Evolutionary conservation across 1,140 invertebrate species (phyloP), one percentile per base, ranked within the genome.

Genomic region (Mercenaria mercenaria): DNA sequence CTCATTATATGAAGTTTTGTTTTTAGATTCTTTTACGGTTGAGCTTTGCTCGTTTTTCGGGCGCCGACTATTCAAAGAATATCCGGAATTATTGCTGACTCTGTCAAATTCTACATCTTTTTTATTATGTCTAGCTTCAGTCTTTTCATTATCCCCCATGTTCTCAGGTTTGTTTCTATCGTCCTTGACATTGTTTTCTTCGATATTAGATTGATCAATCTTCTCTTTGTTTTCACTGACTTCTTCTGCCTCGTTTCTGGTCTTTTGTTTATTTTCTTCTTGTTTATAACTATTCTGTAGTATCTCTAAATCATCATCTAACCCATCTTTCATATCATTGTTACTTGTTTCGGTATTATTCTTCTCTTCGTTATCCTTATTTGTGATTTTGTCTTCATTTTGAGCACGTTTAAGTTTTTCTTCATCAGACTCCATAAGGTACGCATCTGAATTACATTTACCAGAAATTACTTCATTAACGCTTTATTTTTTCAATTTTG

Each of bases 1-100:
- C 29, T 6, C 29, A 32, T 18, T 79, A 6, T 34, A 15, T 0
- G 50, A 0, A 23, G 6, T 79, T 26, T 32, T 37, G 3, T 56
- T 34, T 0, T 29, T 34, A 76, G 39, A 1, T 26, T 26, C n/a
- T n/a, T n/a, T n/a, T n/a, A n/a, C n/a, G n/a, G n/a, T n/a, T n/a
- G n/a, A n/a, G 34, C 29, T 43, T 32, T 15, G 23, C 32, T 56
- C 77, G 4, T 20, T 37, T 43, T 61, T 32, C 10, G 43, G 6
- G 15, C 76, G 76, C 34, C 80, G 64, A 43, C 80, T 82, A 39
- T 82, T 82, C 11, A 82, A 56, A 8, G 80, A 82, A 67, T 74
- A 85, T 34, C 43, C 50, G 3, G 69, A 23, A 0, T 47, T 23
- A 1, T 50, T 8, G 32, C 2, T n/a, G 4, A 13, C 64, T 81